Conservation (phyloP, 2,888 invertebrate species). For the Homarus gammarus region DNA sequence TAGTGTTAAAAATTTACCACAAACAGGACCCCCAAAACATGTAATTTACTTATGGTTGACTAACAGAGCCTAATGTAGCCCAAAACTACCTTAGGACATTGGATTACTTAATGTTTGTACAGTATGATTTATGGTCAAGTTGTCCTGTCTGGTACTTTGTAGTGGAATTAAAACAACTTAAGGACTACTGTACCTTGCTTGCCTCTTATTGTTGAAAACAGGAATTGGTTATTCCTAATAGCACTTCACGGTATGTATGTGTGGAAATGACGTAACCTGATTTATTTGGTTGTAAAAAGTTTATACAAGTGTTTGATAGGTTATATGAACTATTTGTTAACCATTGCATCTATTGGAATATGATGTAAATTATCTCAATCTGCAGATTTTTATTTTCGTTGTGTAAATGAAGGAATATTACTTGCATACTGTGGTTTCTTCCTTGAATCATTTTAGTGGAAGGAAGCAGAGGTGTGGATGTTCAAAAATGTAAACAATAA, state of each 20-base stretch:
- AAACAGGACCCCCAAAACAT: too few species aligned
- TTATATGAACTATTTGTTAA: not conserved
- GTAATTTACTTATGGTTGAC: not conserved
- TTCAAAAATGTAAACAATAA: not conserved
- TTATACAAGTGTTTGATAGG: not conserved
- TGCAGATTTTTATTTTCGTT: not conserved
- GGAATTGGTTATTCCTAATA: too few species aligned
- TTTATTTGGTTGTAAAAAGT: not conserved
- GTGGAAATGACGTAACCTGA: not conserved
- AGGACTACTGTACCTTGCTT: too few species aligned
- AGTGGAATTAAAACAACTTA: too few species aligned
- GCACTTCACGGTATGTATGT: not conserved
- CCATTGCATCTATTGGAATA: not conserved
- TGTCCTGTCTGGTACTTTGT: too few species aligned
- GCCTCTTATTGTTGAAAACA: too few species aligned
- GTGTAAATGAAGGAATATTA: not conserved
- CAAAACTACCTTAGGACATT: too few species aligned
- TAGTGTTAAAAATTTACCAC: too few species aligned
- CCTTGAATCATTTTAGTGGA: not conserved
- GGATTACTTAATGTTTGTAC: too few species aligned
- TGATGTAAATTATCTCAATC: not conserved
- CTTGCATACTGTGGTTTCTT: not conserved
- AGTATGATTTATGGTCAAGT: too few species aligned
- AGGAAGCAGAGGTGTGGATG: not conserved
- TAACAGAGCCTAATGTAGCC: too few species aligned